These are phyloP conservation scores for Pachyuromys duprasi DNA, from an alignment of 2,797 vertebrate genomes.

Conservation along the genomic window DNA sequence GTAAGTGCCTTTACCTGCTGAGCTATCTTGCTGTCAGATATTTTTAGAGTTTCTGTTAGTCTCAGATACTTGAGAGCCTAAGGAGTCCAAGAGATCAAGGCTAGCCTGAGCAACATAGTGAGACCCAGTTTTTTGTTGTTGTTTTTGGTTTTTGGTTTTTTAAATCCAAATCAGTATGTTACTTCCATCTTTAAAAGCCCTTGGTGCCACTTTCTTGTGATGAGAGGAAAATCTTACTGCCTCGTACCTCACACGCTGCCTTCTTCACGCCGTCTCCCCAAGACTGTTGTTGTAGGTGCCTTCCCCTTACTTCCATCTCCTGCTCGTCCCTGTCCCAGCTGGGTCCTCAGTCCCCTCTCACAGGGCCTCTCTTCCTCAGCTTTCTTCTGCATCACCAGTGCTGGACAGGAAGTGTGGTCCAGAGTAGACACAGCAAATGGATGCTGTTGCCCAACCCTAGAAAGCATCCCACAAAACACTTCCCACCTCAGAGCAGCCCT, in stretches of 20 bases:
- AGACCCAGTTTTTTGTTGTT: background rate
- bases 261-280: background rate
- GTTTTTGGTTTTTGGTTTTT: background rate
- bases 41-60: background rate
- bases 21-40: background rate
- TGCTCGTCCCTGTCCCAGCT: background rate
- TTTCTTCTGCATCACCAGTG: background rate
- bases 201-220: background rate
- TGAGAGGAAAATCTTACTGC: background rate
- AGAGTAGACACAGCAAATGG: background rate
- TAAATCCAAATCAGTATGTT: background rate
- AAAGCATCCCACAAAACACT: background rate
- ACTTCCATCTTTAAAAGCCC: constrained; percentile 22
- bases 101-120: background rate
- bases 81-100: background rate
- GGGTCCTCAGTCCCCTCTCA: background rate
- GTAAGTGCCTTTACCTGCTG: background rate
- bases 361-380: background rate
- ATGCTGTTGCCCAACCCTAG: background rate
- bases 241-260: background rate
- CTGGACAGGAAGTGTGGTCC: background rate
- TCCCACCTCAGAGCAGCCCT: background rate
- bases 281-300: background rate
- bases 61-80: background rate
- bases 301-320: background rate